phyloP scores from a whole-genome alignment of 2,888 invertebrate genomes.

The Anaspis maculata region DNA sequence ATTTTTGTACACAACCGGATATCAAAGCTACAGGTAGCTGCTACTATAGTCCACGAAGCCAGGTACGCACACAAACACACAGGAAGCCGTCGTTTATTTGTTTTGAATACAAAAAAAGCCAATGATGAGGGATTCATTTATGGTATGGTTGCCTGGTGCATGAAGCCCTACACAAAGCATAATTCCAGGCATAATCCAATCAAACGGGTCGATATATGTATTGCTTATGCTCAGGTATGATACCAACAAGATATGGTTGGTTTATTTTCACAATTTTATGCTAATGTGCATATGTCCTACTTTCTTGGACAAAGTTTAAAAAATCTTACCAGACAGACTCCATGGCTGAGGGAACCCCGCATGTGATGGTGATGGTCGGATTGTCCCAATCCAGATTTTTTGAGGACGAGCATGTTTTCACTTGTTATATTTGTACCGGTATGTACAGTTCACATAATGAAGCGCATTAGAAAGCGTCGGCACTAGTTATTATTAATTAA shows the following conservation, averaged over 20 bases:
- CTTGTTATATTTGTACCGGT: too few species aligned
- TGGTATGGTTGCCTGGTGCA: neutral
- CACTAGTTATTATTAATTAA: too few species aligned
- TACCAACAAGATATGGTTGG: too few species aligned
- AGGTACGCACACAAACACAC: conserved; percentile 1
- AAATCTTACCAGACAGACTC: conserved; percentile 20
- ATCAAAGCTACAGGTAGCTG: conserved; percentile 10
- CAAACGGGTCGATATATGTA: too few species aligned
- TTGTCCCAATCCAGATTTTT: conserved; percentile 29
- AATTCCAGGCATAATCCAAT: too few species aligned
- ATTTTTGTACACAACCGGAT: conserved; percentile 6
- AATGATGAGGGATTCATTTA: neutral
- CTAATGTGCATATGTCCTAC: too few species aligned
- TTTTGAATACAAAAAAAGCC: conserved; percentile 8
- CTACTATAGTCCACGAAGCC: neutral
- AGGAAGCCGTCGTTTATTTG: conserved; percentile 11
- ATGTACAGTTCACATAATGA: too few species aligned
- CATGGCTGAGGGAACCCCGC: conserved; percentile 24
- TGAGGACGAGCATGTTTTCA: conserved; percentile 26
- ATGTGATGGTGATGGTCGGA: conserved; percentile 18
- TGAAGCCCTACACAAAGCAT: too few species aligned
- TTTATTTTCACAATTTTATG: too few species aligned
- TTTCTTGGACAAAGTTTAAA: too few species aligned
- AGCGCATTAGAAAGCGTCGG: too few species aligned
- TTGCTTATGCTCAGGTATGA: too few species aligned